Base-by-base conservation (phyloP, 2,888 invertebrate species). In the Epistrophe eligans region DNA sequence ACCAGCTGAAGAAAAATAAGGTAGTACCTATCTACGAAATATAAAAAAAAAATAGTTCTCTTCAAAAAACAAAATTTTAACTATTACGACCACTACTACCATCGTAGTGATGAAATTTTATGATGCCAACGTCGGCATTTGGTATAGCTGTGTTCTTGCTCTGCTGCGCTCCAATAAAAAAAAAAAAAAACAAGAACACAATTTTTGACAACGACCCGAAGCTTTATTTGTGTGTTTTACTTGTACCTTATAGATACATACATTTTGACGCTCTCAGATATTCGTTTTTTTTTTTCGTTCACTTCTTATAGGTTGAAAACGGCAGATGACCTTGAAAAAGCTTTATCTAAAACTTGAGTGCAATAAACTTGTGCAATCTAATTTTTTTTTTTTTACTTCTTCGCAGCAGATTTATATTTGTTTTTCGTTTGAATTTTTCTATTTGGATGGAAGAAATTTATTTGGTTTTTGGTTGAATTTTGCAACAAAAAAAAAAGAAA, bases 301-400 rank as follows among this genome's bases (percentile, higher is more conserved):
- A 15, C 35, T 50, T 67, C 40, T 71, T 71, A 35, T 35, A 15
- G 40, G 58, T 58, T 58, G 88, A 89, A 90, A 89, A 91, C 90
- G 89, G 90, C 90, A 88, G 90, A 90, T 91, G 92, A 92, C 92
- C 92, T 92, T 92, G 92, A 92, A 92, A 92, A 92, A 91, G 91
- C 92, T 92, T 91, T 92, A 92, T 92, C 92, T 91, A 92, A 92
- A 91, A 91, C 90, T 91, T 90, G 92, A 92, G 92, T 92, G 91
- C 92, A 92, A 92, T 92, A 92, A 92, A 92, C 92, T 92, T 77
- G 83, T 83, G 87, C 87, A 87, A 87, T 87, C 87, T 79, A 87
- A 87, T 45, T 79, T 79, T 62, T 71, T 73, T 48, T 52, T 9
- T 40, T 17, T 11, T 60, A 60, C 15, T 55, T 38, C 55, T 70